A percentile compares a stretch with the other conserved stretches of the same genome.
Conservation (phyloP, 2,113 vertebrate species). For the Peromyscus polionotus region DNA sequence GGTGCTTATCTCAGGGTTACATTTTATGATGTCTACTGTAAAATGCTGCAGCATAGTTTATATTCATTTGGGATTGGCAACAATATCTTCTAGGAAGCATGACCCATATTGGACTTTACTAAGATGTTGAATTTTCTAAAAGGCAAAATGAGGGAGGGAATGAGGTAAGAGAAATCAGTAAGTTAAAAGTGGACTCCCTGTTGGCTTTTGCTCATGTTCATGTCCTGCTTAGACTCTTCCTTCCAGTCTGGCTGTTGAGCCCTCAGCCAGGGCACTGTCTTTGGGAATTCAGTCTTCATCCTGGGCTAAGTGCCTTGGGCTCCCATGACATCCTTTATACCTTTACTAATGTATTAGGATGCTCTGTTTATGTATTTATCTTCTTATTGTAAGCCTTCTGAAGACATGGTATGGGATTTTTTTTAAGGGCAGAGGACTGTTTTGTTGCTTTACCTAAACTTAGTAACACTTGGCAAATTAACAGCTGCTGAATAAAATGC, state of each 20-base stretch:
- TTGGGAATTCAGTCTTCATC: slow-evolving; percentile 3
- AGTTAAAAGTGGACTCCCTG: slow-evolving; percentile 37
- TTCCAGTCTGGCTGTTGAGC: not conserved
- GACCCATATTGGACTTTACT: not conserved
- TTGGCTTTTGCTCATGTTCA: not conserved
- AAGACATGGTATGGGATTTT: not conserved
- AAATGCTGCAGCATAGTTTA: not conserved
- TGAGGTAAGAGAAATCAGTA: slow-evolving; percentile 39
- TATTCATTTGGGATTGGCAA: slow-evolving; percentile 34
- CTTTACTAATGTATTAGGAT: not conserved
- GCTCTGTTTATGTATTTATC: not conserved
- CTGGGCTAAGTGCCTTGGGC: slow-evolving; percentile 22
- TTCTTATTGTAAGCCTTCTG: not conserved
- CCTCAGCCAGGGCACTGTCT: not conserved
- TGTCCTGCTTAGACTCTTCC: not conserved
- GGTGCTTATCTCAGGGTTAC: slow-evolving; percentile 8
- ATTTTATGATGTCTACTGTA: not conserved
- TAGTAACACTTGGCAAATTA: not conserved
- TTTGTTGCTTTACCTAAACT: slow-evolving; percentile 6
- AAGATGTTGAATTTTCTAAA: slow-evolving; percentile 41
- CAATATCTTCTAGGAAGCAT: not conserved
- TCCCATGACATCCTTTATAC: slow-evolving; percentile 3
- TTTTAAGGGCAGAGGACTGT: not conserved
- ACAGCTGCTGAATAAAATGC: not conserved
- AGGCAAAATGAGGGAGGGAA: slow-evolving; percentile 21